Percentiles rank a stretch among this genome's conserved stretches.
Conservation (phyloP, 2,888 invertebrate genomes). For the Hydroisotoma schaefferi region DNA sequence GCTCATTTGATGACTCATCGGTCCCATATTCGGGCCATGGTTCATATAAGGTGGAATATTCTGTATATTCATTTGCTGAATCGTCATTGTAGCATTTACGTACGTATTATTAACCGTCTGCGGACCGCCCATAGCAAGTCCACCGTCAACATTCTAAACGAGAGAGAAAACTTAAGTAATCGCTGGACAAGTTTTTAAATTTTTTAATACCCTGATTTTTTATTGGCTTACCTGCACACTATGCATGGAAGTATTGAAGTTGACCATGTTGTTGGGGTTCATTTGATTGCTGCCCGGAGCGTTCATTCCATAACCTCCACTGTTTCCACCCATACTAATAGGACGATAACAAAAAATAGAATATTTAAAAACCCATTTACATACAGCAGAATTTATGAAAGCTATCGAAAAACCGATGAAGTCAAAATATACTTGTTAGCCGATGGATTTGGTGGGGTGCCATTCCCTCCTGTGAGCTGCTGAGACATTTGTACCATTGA, state of each 20-base stretch:
- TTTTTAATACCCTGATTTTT: not conserved
- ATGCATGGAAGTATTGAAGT: slow-evolving; percentile 51
- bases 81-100: slow-evolving; percentile 56
- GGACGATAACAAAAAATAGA: not conserved
- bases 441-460: slow-evolving; percentile 56
- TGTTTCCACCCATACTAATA: slow-evolving; percentile 13
- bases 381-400: not conserved
- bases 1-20: slow-evolving; percentile 46
- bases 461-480: slow-evolving; percentile 74
- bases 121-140: slow-evolving; percentile 50
- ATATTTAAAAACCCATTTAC: too few species aligned
- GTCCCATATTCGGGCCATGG: slow-evolving; percentile 38
- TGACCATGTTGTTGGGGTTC: slow-evolving; percentile 53
- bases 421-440: slow-evolving; percentile 43
- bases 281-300: slow-evolving; percentile 44
- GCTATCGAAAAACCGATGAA: too few species aligned
- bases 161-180: not conserved
- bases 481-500: slow-evolving; percentile 94
- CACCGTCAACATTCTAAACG: slow-evolving; percentile 48
- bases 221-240: slow-evolving; percentile 49
- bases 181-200: not conserved
- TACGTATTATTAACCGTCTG: slow-evolving; percentile 56
- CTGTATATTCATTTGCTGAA: slow-evolving; percentile 57
- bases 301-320: slow-evolving; percentile 49
- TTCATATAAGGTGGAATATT: slow-evolving; percentile 49